Conservation (phyloP, 2,888 invertebrate genomes). For the Ptychoptera albimana region DNA sequence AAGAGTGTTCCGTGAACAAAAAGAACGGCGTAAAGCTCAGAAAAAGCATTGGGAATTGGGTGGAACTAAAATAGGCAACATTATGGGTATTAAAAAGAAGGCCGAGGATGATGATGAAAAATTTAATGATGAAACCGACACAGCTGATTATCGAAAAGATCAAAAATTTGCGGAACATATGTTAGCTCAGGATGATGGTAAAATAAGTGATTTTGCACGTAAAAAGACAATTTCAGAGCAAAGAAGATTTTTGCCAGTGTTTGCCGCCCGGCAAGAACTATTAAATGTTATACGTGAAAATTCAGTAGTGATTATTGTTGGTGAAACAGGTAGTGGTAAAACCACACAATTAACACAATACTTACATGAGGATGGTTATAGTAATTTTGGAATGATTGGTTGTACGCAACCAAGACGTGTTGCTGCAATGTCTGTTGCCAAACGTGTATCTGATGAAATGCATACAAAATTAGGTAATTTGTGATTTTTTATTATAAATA, state of each 20-base stretch:
- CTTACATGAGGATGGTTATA: conserved; percentile 92
- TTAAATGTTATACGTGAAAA: conserved; percentile 86
- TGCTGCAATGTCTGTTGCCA: conserved; percentile 99
- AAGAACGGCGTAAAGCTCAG: conserved; percentile 90
- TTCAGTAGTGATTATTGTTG: conserved; percentile 86
- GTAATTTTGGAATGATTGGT: conserved; percentile 82
- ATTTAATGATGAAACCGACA: conserved; percentile 47
- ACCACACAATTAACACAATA: conserved; percentile 97
- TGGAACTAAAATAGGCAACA: conserved; percentile 74
- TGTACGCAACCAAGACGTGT: conserved; percentile 97
- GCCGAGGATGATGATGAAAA: conserved; percentile 60
- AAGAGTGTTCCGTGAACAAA: conserved; percentile 82
- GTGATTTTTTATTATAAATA: neutral
- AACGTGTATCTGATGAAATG: conserved; percentile 98
- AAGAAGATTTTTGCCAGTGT: conserved; percentile 82
- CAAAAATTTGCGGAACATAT: conserved; percentile 96
- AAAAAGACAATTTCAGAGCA: conserved; percentile 75
- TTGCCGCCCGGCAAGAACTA: conserved; percentile 85
- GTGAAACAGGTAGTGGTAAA: conserved; percentile 46
- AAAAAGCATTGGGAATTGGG: conserved; percentile 99
- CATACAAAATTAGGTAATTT: conserved; percentile 56
- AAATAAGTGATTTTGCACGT: conserved; percentile 63
- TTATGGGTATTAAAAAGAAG: conserved; percentile 82
- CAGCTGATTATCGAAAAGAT: conserved; percentile 75
- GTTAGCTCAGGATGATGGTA: conserved; percentile 50